phyloP scores from a whole-genome alignment of 2,797 vertebrate species.

The Pseudomugil gertrudae region DNA sequence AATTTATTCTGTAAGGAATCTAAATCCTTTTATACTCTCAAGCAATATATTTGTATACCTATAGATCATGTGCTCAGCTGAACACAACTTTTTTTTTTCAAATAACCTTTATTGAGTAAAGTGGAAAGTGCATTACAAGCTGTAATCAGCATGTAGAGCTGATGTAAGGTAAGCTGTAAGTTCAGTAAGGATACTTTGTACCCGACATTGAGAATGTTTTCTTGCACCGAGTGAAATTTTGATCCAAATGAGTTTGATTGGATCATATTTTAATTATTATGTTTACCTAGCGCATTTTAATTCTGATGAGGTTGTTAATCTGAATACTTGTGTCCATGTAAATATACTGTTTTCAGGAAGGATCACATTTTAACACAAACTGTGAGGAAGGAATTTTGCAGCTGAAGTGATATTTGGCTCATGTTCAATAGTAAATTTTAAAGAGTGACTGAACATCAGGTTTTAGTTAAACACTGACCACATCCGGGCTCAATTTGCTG shows the following conservation, averaged over 20 bases:
- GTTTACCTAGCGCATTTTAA: not conserved
- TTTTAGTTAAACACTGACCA: conserved; percentile 7
- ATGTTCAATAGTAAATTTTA: not conserved
- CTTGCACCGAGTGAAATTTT: no score
- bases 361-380: not conserved
- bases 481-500: conserved; percentile 4
- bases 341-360: not conserved
- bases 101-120: no score
- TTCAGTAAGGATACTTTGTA: no score
- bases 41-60: no score
- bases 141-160: no score
- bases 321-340: not conserved
- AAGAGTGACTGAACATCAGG: not conserved
- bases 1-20: no score
- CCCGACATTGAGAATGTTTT: no score
- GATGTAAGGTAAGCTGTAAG: no score
- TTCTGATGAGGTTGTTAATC: not conserved
- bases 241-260: not conserved
- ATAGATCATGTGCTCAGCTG: no score
- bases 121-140: no score
- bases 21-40: no score
- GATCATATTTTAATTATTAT: not conserved
- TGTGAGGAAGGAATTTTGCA: not conserved
- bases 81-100: no score
- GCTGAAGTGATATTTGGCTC: conserved; percentile 4